Evolutionary conservation across 2,113 vertebrate genomes (phyloP).

Genomic region (Percopsis transmontana): DNA sequence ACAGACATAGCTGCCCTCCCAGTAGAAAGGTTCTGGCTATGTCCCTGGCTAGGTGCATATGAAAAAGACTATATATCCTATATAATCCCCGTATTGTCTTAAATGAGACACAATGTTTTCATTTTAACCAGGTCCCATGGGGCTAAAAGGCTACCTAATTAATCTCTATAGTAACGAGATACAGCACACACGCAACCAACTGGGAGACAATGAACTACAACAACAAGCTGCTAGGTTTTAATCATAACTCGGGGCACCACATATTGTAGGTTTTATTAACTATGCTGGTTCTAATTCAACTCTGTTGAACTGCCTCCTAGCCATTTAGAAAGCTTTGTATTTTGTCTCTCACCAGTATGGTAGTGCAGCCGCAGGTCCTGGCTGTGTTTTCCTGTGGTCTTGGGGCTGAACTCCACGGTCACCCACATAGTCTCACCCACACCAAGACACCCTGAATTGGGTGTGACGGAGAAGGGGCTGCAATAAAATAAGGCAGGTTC

Average conservation of each 20-base stretch:
- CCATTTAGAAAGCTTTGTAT: background rate
- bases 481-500: too few relatives aligned
- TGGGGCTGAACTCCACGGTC: slow-evolving; percentile 81
- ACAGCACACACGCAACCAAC: background rate
- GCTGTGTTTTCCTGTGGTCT: slow-evolving; percentile 72
- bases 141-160: slow-evolving; percentile 3
- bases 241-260: too few relatives aligned
- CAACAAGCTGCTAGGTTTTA: slow-evolving; percentile 23
- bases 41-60: too few relatives aligned
- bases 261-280: too few relatives aligned
- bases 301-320: background rate
- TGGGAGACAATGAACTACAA: slow-evolving; percentile 31
- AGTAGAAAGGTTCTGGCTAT: too few relatives aligned
- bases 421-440: slow-evolving; percentile 79
- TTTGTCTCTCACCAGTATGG: slow-evolving; percentile 68
- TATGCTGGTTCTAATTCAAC: background rate
- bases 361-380: slow-evolving; percentile 79
- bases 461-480: slow-evolving; percentile 86
- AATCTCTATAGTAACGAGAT: slow-evolving; percentile 14
- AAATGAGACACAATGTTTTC: too few relatives aligned
- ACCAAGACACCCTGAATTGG: slow-evolving; percentile 72
- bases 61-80: too few relatives aligned
- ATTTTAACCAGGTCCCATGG: background rate
- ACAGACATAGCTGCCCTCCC: too few relatives aligned
- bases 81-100: too few relatives aligned